Evolutionary conservation across 2,888 invertebrate genomes (phyloP).

Genomic region (Theristus sp.): DNA sequence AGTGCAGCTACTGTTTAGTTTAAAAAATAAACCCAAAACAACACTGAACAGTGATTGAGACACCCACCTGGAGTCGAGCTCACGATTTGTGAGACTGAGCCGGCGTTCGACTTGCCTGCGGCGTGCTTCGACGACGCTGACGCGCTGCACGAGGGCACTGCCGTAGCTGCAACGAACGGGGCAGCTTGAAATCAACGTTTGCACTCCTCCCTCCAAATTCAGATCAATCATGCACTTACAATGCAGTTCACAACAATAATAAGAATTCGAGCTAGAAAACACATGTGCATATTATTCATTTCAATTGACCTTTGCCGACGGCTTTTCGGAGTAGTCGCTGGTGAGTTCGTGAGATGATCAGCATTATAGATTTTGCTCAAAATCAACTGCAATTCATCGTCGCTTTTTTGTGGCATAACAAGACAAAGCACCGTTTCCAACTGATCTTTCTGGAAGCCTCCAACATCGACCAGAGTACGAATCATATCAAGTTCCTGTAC

Average conservation of each 20-base stretch:
- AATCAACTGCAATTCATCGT: neutral
- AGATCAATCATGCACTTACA: too few relatives aligned
- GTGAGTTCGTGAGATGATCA: too few relatives aligned
- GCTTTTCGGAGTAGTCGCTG: too few relatives aligned
- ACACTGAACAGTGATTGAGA: neutral
- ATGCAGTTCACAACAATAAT: too few relatives aligned
- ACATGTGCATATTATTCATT: too few relatives aligned
- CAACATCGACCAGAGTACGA: neutral
- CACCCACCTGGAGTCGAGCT: neutral
- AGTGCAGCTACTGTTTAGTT: too few relatives aligned
- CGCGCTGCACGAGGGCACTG: neutral
- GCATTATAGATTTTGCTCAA: neutral
- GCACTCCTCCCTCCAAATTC: too few relatives aligned
- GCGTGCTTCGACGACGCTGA: neutral
- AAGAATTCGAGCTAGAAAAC: too few relatives aligned
- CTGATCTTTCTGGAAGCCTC: neutral
- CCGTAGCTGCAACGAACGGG: too few relatives aligned
- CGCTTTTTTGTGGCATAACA: neutral
- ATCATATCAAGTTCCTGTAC: neutral
- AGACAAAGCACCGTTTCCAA: neutral
- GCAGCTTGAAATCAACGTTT: too few relatives aligned
- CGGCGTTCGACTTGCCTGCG: neutral
- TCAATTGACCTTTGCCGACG: too few relatives aligned
- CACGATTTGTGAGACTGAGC: neutral
- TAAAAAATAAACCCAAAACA: too few relatives aligned